A percentile compares a stretch with the other conserved stretches of the same genome.
phyloP scores from a whole-genome alignment of 1,140 invertebrate genomes.

The Pemphigus obesinymphae region DNA sequence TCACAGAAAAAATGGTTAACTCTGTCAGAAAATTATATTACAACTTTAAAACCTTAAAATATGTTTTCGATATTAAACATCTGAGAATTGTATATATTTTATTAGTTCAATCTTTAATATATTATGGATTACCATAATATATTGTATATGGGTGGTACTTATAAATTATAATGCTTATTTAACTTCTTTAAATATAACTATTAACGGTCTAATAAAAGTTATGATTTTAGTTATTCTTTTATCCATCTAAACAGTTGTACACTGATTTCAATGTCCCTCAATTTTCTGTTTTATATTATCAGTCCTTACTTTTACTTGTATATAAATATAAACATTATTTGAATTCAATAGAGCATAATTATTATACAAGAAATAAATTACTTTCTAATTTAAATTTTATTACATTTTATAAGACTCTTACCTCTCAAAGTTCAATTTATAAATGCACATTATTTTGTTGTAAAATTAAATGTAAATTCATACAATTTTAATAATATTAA shows the following conservation, averaged over 20 bases:
- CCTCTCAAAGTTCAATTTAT: neutral
- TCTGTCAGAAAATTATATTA: neutral
- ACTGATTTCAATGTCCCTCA: no score
- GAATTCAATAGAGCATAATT: neutral
- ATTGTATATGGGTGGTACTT: neutral
- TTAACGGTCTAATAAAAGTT: neutral
- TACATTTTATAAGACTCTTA: neutral
- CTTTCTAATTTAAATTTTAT: neutral
- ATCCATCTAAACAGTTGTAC: neutral
- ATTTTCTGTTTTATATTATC: neutral
- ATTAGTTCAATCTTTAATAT: neutral
- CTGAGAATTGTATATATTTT: no score
- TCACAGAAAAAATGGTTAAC: neutral
- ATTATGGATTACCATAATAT: neutral
- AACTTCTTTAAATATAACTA: neutral
- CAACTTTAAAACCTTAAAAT: neutral
- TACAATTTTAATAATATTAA: neutral
- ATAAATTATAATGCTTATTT: neutral
- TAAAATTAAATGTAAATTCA: neutral
- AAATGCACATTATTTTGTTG: neutral
- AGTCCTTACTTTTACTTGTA: neutral
- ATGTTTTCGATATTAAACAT: neutral
- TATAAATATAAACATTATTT: neutral
- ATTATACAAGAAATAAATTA: no score
- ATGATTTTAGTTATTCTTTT: neutral